Conservation (phyloP, 2,888 invertebrate genomes). For the Parascotia fuliginaria region DNA sequence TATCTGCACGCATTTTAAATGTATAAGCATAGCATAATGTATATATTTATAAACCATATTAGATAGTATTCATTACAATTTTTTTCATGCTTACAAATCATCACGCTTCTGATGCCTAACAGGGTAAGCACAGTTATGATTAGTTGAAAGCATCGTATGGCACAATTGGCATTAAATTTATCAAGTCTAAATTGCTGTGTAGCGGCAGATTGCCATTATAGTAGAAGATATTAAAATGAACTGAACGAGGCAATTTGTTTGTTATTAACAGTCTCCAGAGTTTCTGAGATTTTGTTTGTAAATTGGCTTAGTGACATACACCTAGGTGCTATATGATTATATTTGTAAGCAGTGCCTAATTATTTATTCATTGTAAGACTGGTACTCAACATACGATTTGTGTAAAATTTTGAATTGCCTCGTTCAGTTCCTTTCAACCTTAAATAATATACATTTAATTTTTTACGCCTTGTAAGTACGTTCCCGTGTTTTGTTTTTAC, state of each 20-base stretch:
- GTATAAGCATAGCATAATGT: background rate
- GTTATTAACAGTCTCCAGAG: background rate
- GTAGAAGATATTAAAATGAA: background rate
- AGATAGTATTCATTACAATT: constrained; percentile 63
- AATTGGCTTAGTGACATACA: no score
- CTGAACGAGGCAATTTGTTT: background rate
- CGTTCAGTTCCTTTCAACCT: background rate
- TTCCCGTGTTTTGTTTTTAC: no score
- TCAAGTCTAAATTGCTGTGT: background rate
- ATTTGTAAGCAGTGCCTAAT: background rate
- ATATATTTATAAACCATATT: constrained; percentile 37
- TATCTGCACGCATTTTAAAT: background rate
- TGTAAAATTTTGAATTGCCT: background rate
- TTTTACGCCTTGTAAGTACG: background rate
- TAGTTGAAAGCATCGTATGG: constrained; percentile 3
- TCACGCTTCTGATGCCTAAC: constrained; percentile 18
- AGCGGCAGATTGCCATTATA: background rate
- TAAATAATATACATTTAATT: background rate
- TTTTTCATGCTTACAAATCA: constrained; percentile 16
- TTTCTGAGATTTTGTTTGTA: background rate
- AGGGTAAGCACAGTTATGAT: constrained; percentile 19
- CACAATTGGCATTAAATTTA: background rate
- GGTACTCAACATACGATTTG: background rate
- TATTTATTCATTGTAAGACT: background rate
- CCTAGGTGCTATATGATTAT: no score